Conservation (phyloP, 2,888 invertebrate genomes). For the Nephrotoma guestfalica region DNA sequence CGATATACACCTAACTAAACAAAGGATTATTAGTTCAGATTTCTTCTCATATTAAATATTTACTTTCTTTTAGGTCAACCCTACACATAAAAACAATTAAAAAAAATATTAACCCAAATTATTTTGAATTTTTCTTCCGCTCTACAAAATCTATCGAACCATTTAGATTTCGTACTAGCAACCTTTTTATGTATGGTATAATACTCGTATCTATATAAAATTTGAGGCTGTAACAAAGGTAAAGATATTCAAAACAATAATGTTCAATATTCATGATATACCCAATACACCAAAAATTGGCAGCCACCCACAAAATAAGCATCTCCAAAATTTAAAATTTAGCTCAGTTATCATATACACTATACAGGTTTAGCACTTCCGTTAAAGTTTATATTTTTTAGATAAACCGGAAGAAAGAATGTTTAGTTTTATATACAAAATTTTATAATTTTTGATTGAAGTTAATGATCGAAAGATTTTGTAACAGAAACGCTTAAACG, state of each 20-base stretch:
- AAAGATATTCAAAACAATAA: background rate
- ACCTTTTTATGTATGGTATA: background rate
- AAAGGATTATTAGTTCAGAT: too few relatives aligned
- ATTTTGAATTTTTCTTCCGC: too few relatives aligned
- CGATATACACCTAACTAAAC: too few relatives aligned
- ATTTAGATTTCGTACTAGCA: background rate
- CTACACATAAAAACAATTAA: too few relatives aligned
- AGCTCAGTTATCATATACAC: background rate
- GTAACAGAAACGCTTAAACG: too few relatives aligned
- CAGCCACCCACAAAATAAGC: background rate
- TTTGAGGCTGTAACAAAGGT: too few relatives aligned
- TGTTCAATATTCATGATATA: background rate
- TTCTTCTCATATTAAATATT: too few relatives aligned
- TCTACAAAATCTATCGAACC: too few relatives aligned
- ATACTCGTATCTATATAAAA: background rate
- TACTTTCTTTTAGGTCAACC: too few relatives aligned
- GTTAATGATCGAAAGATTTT: too few relatives aligned
- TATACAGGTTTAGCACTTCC: background rate
- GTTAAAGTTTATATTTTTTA: background rate
- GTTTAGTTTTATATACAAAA: background rate
- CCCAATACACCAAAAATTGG: background rate
- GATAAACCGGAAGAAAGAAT: background rate
- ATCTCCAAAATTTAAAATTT: background rate
- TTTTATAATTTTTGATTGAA: too few relatives aligned
- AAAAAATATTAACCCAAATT: too few relatives aligned